Conservation (phyloP, 1,140 invertebrate genomes). For the Drosophila azteca region DNA sequence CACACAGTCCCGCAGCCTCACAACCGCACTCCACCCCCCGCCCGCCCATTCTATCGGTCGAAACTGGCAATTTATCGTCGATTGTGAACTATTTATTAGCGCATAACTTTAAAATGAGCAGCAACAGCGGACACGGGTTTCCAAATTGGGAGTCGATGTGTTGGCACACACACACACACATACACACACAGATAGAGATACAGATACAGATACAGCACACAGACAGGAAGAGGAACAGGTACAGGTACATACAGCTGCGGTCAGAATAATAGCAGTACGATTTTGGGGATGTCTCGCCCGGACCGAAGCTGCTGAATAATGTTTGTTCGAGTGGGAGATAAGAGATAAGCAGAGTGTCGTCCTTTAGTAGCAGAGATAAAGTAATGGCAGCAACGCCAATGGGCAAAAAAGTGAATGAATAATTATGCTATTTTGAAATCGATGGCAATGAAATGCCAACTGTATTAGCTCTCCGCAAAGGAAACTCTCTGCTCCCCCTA, state of each 20-base stretch:
- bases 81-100: constrained; percentile 82
- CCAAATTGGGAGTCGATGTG: constrained; percentile 25
- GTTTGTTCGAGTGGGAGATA: too few species aligned
- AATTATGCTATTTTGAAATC: too few species aligned
- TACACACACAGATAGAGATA: background rate
- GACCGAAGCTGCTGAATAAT: too few species aligned
- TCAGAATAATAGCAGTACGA: background rate
- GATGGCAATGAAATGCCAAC: too few species aligned
- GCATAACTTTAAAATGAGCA: constrained; percentile 71
- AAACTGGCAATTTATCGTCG: constrained; percentile 72
- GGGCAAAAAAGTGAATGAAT: too few species aligned
- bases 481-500: too few species aligned
- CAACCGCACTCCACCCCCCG: background rate
- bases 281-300: too few species aligned
- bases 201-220: background rate
- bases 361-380: too few species aligned
- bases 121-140: constrained; percentile 18
- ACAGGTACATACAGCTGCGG: constrained; percentile 1
- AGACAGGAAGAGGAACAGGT: too few species aligned
- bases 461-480: too few species aligned
- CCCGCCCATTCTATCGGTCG: constrained; percentile 6
- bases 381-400: too few species aligned
- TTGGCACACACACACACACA: background rate
- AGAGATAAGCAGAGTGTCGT: too few species aligned
- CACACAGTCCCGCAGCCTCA: constrained; percentile 14